phyloP scores from a whole-genome alignment of 2,888 invertebrate genomes.

The Lasioglossum vierecki region DNA sequence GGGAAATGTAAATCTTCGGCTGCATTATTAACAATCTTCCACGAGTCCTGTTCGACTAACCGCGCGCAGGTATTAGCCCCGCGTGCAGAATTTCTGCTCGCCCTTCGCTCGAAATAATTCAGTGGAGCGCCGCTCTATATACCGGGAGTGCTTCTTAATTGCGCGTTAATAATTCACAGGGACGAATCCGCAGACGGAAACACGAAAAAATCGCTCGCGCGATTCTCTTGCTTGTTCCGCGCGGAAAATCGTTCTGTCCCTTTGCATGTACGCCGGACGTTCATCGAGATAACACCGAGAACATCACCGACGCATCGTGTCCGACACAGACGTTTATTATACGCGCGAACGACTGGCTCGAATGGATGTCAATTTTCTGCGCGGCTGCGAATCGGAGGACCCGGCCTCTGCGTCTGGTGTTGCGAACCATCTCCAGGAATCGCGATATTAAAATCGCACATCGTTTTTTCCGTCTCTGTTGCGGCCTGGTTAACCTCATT shows the following conservation, averaged over 20 bases:
- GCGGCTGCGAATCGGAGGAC: slow-evolving; percentile 55
- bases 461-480: background rate
- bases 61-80: slow-evolving; percentile 11
- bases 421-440: slow-evolving; percentile 37
- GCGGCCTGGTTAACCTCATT: background rate
- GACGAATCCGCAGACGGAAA: slow-evolving; percentile 13
- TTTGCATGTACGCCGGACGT: slow-evolving; percentile 1
- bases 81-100: slow-evolving; percentile 6
- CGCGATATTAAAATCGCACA: slow-evolving; percentile 45
- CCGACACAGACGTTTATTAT: slow-evolving; percentile 60
- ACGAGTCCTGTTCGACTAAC: background rate
- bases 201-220: background rate
- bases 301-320: slow-evolving; percentile 45
- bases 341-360: slow-evolving; percentile 49
- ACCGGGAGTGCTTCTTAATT: slow-evolving; percentile 20
- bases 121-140: background rate
- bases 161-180: slow-evolving; percentile 11
- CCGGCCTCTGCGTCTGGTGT: slow-evolving; percentile 41
- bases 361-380: slow-evolving; percentile 67
- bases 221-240: background rate
- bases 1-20: slow-evolving; percentile 4
- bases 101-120: slow-evolving; percentile 19
- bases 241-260: background rate
- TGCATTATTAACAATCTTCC: background rate
- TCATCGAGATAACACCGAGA: slow-evolving; percentile 35